phyloP scores from a whole-genome alignment of 2,797 vertebrate genomes.

The Manis javanica region DNA sequence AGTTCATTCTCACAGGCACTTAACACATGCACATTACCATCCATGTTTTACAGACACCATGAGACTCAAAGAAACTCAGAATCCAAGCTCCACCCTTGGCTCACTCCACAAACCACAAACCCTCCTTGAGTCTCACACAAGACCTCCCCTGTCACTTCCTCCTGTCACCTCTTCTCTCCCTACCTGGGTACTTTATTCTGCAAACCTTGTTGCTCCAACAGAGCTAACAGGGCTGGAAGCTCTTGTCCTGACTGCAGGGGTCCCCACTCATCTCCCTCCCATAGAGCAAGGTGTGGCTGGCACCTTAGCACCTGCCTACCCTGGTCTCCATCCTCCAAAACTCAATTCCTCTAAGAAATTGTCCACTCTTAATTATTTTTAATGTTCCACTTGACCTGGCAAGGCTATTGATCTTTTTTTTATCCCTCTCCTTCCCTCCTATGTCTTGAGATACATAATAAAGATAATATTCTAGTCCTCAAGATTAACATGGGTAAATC shows the following conservation, averaged over 20 bases:
- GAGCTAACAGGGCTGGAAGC: not conserved
- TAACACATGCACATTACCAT: no score
- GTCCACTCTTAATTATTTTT: not conserved
- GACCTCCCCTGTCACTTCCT: not conserved
- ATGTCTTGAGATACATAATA: not conserved
- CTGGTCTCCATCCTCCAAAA: not conserved
- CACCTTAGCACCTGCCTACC: not conserved
- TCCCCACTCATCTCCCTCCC: accelerated
- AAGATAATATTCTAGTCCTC: not conserved
- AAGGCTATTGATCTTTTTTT: not conserved
- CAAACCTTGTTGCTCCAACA: not conserved
- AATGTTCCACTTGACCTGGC: not conserved
- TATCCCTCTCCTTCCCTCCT: not conserved
- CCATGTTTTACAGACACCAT: not conserved
- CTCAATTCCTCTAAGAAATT: not conserved
- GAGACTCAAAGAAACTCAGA: not conserved
- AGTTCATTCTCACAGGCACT: not conserved
- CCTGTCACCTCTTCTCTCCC: not conserved
- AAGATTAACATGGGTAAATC: not conserved
- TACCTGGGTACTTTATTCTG: not conserved
- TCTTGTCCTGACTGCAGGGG: not conserved
- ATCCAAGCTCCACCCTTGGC: not conserved
- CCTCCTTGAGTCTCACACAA: not conserved
- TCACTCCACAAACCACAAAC: no score
- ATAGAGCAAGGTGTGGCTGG: not conserved